Evolutionary conservation across 2,113 vertebrate species (phyloP), one percentile per base, ranked within the genome.

Genomic region (Elephas maximus): DNA sequence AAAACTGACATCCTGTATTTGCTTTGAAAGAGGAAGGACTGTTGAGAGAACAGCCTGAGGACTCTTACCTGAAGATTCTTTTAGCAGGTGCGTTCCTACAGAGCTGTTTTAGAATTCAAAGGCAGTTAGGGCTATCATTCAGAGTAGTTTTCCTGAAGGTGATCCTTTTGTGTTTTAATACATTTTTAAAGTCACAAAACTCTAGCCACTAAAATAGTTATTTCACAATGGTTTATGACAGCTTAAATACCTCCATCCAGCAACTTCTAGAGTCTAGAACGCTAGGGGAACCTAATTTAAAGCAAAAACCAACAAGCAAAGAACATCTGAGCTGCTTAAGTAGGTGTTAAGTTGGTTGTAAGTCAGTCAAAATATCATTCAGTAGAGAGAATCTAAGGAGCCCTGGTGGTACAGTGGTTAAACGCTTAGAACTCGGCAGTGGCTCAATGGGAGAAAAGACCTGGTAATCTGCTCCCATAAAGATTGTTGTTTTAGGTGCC

Each of bases 91-190:
- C 69, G 6, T 80, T 84, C 63, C 74, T 82, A 33, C 57, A 17
- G 26, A 45, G 4, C 51, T 87, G 24, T 69, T 80, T 67, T 20
- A 62, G 53, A 80, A 33, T 74, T 74, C 63, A 41, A 7, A 57
- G 62, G 45, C 84, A 84, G 45, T 57, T 62, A n/a, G 57, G 67
- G 57, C 30, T 88, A 30, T 48, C 8, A 30, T 65, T 82, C 37
- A 24, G 11, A 73, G 41, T 62, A 4, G 24, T 30, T 95, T 67
- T 87, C 91, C 33, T 48, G 21, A 8, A 84, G 41, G 28, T 45
- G 48, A 2, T 82, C 48, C 63, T 86, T 94, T 94, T 92, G 26
- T 94, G 33, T 90, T 89, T 63, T 48, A 28, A 62, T 23, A 53
- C 78, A 30, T 53, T 65, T 45, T 76, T 33, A 24, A 92, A 92